Evolutionary conservation across 2,113 vertebrate genomes (phyloP).

Genomic region (Ellobius talpinus): DNA sequence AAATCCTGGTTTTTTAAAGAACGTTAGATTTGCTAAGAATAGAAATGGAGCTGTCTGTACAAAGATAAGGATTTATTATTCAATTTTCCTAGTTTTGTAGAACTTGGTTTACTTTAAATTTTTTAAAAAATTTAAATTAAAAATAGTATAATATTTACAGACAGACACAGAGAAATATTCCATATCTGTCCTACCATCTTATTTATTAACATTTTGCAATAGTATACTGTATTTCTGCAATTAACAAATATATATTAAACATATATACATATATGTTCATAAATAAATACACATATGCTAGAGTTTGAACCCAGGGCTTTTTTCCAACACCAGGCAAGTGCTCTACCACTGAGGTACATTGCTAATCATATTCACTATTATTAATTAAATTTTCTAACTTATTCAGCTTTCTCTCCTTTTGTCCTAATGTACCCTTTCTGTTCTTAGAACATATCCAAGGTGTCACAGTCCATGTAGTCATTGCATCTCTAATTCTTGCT

Average conservation of each 20-base stretch:
- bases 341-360: background rate
- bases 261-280: background rate
- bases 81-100: background rate
- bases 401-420: background rate
- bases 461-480: background rate
- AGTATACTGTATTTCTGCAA: background rate
- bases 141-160: background rate
- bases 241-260: background rate
- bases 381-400: conserved; percentile 8
- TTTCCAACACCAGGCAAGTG: background rate
- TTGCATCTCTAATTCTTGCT: background rate
- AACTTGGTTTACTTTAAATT: background rate
- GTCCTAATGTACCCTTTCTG: background rate
- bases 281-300: background rate
- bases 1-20: background rate
- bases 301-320: background rate
- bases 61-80: background rate
- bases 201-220: background rate
- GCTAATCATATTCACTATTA: background rate
- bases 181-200: background rate
- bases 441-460: background rate
- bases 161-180: background rate
- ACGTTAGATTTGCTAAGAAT: background rate
- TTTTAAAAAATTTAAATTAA: background rate
- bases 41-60: background rate